These are phyloP conservation scores for Columbina picui DNA, from an alignment of 2,113 vertebrate genomes.

Conservation along the genomic window DNA sequence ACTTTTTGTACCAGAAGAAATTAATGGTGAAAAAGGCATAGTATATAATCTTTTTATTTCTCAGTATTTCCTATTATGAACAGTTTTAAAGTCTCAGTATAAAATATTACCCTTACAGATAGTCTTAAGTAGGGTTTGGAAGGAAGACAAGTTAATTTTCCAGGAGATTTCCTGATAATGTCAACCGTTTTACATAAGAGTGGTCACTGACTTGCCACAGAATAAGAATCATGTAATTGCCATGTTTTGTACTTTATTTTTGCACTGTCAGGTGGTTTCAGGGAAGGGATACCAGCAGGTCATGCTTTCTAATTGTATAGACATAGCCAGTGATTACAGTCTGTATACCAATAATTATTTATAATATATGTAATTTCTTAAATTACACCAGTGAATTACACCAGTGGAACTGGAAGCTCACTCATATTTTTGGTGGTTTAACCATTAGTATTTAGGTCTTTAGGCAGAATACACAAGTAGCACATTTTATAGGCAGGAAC, in stretches of 20 bases:
- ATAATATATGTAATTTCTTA: background rate
- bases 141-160: background rate
- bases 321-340: background rate
- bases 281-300: background rate
- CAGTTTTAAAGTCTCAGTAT: background rate
- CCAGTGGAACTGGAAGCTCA: background rate
- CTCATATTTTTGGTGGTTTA: background rate
- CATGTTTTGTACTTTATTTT: background rate
- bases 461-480: background rate
- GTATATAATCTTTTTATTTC: background rate
- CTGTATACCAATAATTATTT: background rate
- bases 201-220: background rate
- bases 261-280: background rate
- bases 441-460: background rate
- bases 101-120: background rate
- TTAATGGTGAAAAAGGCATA: background rate
- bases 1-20: background rate
- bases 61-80: background rate
- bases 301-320: background rate
- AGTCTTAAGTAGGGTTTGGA: background rate
- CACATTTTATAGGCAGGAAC: background rate
- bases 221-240: background rate
- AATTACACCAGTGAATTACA: background rate
- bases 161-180: background rate
- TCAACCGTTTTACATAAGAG: background rate